Evolutionary conservation across 2,113 vertebrate genomes (phyloP).

Genomic region (Corythornis vintsioides): DNA sequence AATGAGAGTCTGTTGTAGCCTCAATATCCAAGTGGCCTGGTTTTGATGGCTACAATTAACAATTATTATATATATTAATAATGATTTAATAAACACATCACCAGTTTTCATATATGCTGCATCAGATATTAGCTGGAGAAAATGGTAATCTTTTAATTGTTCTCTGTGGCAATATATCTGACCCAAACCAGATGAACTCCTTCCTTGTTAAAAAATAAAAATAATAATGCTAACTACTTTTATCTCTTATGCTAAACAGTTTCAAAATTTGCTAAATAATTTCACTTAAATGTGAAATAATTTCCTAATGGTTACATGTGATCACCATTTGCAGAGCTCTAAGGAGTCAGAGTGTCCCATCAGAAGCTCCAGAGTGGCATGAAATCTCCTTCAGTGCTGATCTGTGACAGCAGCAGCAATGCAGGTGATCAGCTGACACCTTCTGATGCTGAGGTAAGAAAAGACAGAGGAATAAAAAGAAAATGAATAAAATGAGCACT

Average conservation of each 20-base stretch:
- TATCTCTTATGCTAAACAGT: not conserved
- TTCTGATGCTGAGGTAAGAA: conserved; percentile 73
- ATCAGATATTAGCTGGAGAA: not conserved
- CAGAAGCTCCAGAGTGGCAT: conserved; percentile 50
- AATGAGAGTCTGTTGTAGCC: too few relatives aligned
- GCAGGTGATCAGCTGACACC: conserved; percentile 54
- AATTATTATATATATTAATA: not conserved
- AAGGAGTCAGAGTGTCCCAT: conserved; percentile 70
- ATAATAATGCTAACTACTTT: not conserved
- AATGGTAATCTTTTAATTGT: not conserved
- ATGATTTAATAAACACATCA: not conserved
- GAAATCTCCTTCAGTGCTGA: conserved; percentile 55
- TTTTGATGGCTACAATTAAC: not conserved
- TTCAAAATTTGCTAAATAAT: not conserved
- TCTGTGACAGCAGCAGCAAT: conserved; percentile 70
- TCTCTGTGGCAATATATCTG: not conserved
- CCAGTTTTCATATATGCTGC: not conserved
- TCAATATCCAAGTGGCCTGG: not conserved
- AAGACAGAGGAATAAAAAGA: not conserved
- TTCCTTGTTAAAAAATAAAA: not conserved
- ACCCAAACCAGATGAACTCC: not conserved
- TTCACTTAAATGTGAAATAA: too few relatives aligned
- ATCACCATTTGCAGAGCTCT: conserved; percentile 18
- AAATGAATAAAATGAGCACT: not conserved
- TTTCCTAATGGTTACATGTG: not conserved